phyloP scores from a whole-genome alignment of 2,113 vertebrate species.

The Xiphorhynchus elegans region DNA sequence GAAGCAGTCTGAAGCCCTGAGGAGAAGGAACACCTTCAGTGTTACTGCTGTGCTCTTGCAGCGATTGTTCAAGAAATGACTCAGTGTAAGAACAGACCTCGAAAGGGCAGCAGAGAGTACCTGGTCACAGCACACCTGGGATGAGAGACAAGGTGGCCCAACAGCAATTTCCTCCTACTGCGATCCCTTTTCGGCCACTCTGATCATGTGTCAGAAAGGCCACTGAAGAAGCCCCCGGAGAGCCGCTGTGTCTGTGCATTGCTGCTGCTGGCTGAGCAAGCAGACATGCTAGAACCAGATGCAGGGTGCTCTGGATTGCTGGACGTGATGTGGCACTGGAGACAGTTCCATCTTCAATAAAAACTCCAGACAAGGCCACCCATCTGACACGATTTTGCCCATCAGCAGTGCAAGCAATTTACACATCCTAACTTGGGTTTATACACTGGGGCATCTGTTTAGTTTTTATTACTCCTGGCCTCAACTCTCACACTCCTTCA shows the following conservation, averaged over 20 bases:
- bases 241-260: rapidly evolving
- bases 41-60: background rate
- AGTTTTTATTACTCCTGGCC: constrained; percentile 53
- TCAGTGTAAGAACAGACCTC: background rate
- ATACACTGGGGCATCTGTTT: constrained; percentile 45
- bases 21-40: background rate
- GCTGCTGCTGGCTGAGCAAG: rapidly evolving
- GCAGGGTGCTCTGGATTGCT: no score
- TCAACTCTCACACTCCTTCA: constrained; percentile 68
- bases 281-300: background rate
- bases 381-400: background rate
- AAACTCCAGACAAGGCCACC: background rate
- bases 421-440: background rate
- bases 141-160: background rate
- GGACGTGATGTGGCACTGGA: rapidly evolving
- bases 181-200: background rate
- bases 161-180: background rate
- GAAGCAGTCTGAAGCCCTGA: background rate
- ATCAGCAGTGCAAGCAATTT: background rate
- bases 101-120: background rate
- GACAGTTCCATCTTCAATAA: background rate
- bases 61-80: background rate
- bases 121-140: rapidly evolving
- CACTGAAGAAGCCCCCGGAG: background rate
- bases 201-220: background rate